Evolutionary conservation across 2,888 invertebrate species (phyloP).

Genomic region (Eristalis arbustorum): DNA sequence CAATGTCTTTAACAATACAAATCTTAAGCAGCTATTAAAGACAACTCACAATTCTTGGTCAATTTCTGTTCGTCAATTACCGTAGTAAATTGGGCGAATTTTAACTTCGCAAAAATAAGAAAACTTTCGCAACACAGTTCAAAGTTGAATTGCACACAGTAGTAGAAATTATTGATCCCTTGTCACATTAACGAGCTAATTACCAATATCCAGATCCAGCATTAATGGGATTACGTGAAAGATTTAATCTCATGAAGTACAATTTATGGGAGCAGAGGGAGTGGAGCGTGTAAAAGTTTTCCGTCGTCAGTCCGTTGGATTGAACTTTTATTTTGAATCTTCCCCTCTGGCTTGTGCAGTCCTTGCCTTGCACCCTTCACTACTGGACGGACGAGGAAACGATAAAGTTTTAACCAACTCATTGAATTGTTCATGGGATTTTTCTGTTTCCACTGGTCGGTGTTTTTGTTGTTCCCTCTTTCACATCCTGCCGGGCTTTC

Average conservation of each 20-base stretch:
- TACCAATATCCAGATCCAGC: constrained; percentile 62
- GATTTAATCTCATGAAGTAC: constrained; percentile 50
- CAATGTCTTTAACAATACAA: no score
- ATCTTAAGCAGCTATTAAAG: no score
- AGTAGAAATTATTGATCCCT: constrained; percentile 10
- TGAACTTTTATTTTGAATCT: constrained; percentile 47
- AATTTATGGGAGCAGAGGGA: constrained; percentile 47
- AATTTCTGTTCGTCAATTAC: no score
- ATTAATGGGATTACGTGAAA: constrained; percentile 64
- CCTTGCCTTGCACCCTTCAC: constrained; percentile 17
- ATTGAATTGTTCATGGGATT: constrained; percentile 27
- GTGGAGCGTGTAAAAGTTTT: constrained; percentile 40
- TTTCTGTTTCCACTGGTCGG: constrained; percentile 6
- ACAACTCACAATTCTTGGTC: no score
- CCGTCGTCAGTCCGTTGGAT: constrained; percentile 51
- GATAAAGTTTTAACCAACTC: constrained; percentile 51
- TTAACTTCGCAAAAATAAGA: not conserved
- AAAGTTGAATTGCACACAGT: not conserved
- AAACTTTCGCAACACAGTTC: not conserved
- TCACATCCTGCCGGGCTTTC: not conserved
- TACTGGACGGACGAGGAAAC: constrained; percentile 10
- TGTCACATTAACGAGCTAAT: constrained; percentile 61
- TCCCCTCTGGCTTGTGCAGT: not conserved
- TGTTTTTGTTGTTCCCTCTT: not conserved
- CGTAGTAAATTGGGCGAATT: not conserved